Conservation (phyloP, 2,113 vertebrate species). For the Nematolebias whitei region DNA sequence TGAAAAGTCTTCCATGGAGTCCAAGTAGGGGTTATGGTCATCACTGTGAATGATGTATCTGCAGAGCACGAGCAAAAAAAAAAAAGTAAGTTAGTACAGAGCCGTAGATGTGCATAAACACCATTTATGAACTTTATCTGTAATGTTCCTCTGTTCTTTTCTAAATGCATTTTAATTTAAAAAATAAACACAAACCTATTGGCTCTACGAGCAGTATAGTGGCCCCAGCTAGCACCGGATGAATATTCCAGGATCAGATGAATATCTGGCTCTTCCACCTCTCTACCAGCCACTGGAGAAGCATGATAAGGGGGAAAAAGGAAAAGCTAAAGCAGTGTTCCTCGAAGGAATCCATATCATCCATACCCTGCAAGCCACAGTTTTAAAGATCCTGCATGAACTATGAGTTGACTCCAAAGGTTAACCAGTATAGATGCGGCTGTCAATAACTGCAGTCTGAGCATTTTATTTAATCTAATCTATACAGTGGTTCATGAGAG, state of each 20-base stretch:
- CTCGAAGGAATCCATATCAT: too few species aligned
- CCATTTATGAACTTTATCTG: not conserved
- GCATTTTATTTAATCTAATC: too few species aligned
- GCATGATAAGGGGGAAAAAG: not conserved
- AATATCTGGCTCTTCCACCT: slow-evolving; percentile 83
- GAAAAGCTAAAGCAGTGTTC: not conserved
- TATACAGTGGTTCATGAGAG: too few species aligned
- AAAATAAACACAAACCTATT: slow-evolving; percentile 80
- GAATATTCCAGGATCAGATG: slow-evolving; percentile 86
- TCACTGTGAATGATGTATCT: slow-evolving; percentile 87
- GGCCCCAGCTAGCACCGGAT: slow-evolving; percentile 80
- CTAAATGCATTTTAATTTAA: not conserved
- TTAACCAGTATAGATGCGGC: too few species aligned
- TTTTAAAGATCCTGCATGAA: too few species aligned
- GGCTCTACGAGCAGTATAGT: slow-evolving; percentile 81
- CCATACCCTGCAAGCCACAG: too few species aligned
- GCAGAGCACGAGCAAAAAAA: slow-evolving; percentile 9
- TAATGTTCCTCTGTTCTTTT: too few species aligned
- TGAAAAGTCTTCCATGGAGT: slow-evolving; percentile 82
- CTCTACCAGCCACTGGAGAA: slow-evolving; percentile 80
- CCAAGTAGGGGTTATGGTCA: slow-evolving; percentile 83
- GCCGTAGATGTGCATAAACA: not conserved
- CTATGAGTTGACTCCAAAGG: too few species aligned
- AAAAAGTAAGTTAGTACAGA: not conserved
- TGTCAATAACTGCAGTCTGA: too few species aligned